Evolutionary conservation across 2,888 invertebrate genomes (phyloP), one percentile per base, ranked within the genome.

Genomic region (Aleiodes testaceus): DNA sequence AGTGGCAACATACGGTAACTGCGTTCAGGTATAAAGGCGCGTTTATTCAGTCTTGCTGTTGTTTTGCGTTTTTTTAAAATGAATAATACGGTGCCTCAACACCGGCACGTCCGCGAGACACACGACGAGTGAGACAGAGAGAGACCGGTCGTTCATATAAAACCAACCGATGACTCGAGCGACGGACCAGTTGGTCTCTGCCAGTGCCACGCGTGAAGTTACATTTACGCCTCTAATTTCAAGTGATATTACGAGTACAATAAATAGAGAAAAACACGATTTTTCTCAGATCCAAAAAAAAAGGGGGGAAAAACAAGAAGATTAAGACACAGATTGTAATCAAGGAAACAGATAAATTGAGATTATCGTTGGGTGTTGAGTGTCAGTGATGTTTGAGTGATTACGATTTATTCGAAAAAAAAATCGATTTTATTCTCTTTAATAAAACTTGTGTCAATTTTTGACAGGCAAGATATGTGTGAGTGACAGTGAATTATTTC

Each of bases 101-200:
- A 44, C 65, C 55, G 50, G 45, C 63, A 59, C 59, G 42, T 30
- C 50, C 11, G 16, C 71, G 49, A 59, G 52, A 65, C 61, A 66
- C 55, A 64, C 69, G 70, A 70, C 69, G 69, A 68, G 63, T 61
- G 63, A 70, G 73, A 74, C 66, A 75, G 79, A 79, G 80, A 75
- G 80, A 79, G 79, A 79, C 81, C 80, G 79, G 80, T 81, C 80
- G 73, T 75, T 82, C 80, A 81, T 81, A 85, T 85, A 85, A 85
- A 85, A 82, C 83, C 81, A 76, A 77, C 79, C 78, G 76, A 77
- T 80, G 75, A 81, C 80, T 83, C 84, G 80, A 80, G 79, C 77
- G 74, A 78, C 81, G 77, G 80, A 81, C 82, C 84, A 85, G 85
- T 85, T 79, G 74, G 72, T 79, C 79, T 83, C 42, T 79, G 84